Evolutionary conservation across 2,113 vertebrate genomes (phyloP).

Genomic region (Corvus cornix): DNA sequence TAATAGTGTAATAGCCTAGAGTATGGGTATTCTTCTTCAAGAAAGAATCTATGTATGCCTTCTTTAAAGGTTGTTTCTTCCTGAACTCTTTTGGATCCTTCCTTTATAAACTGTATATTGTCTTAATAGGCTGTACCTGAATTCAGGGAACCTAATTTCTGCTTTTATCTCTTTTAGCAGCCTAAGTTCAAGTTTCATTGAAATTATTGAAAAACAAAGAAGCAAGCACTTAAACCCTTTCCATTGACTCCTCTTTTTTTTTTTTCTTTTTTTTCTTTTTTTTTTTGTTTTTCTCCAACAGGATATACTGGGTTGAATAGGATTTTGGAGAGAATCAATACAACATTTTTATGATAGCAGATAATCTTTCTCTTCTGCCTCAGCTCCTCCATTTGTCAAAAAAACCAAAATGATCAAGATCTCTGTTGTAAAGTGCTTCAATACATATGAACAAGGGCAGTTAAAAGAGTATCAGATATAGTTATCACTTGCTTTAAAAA

Average conservation of each 20-base stretch:
- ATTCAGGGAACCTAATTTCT: background rate
- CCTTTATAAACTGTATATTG: background rate
- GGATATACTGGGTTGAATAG: background rate
- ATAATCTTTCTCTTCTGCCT: background rate
- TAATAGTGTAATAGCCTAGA: background rate
- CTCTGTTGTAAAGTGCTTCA: background rate
- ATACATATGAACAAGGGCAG: accelerated
- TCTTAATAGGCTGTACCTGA: background rate
- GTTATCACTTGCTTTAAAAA: background rate
- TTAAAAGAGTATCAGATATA: background rate
- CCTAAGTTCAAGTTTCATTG: background rate
- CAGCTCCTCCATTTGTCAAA: background rate
- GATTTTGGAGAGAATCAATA: background rate
- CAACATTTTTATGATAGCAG: background rate
- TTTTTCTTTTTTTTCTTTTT: background rate
- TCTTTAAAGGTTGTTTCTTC: background rate
- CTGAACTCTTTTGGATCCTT: background rate
- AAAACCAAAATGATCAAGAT: background rate
- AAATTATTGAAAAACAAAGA: background rate
- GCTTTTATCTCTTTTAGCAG: background rate
- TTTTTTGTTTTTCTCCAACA: accelerated
- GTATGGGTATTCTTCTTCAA: background rate
- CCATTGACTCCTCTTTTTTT: background rate
- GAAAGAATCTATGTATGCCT: background rate
- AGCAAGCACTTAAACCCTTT: background rate